A percentile compares a stretch with the other conserved stretches of the same genome.
These are phyloP conservation scores for Danio aesculapii DNA, from an alignment of 2,797 vertebrate species.

Conservation along the genomic window DNA sequence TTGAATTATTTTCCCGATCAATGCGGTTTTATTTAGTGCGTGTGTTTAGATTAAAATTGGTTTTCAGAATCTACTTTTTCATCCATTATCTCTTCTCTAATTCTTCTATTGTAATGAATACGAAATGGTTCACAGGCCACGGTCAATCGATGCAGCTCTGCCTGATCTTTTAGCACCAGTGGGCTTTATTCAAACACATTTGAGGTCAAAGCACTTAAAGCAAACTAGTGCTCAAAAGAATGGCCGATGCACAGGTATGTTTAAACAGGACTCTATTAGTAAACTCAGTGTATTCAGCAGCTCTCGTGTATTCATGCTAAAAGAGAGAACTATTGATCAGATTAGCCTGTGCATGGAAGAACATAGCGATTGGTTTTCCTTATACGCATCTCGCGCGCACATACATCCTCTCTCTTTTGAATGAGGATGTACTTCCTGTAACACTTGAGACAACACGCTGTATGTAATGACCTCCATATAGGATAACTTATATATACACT, in stretches of 20 bases:
- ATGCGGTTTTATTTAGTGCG: conserved; percentile 49
- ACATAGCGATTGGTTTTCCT: background rate
- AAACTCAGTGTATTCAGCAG: conserved; percentile 2
- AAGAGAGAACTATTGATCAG: conserved; percentile 30
- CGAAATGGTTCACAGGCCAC: conserved; percentile 28
- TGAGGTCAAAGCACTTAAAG: conserved; percentile 32
- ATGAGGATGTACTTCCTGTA: background rate
- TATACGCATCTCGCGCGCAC: background rate
- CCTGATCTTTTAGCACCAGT: conserved; percentile 6
- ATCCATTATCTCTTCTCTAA: conserved; percentile 53
- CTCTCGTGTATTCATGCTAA: background rate
- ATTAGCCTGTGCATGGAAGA: background rate
- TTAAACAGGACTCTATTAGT: conserved; percentile 1
- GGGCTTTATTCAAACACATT: conserved; percentile 20
- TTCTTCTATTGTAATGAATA: conserved; percentile 49
- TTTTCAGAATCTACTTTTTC: conserved; percentile 66
- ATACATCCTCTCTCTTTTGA: background rate
- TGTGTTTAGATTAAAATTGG: conserved; percentile 60
- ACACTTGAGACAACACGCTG: background rate
- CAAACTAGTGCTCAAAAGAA: conserved; percentile 18
- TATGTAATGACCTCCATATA: conserved; percentile 9
- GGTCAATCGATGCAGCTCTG: conserved; percentile 29
- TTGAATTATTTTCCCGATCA: conserved; percentile 51
- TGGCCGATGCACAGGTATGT: background rate
- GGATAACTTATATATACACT: background rate